Evolutionary conservation across 2,888 invertebrate genomes (phyloP).

Genomic region (Saturnia pavonia): DNA sequence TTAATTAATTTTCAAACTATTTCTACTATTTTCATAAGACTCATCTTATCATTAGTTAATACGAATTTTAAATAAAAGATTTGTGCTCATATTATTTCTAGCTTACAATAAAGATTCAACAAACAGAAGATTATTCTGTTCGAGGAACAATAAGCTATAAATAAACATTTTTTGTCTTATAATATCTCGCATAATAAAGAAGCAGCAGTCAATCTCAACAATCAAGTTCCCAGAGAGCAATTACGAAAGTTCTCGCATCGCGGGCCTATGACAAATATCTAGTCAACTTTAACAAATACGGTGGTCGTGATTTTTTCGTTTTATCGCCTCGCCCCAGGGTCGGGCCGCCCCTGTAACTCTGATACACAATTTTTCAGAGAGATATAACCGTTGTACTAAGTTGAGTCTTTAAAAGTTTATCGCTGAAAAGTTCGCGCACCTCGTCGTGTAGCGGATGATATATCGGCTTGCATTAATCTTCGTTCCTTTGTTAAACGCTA

Average conservation of each 20-base stretch:
- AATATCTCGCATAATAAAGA: constrained; percentile 30
- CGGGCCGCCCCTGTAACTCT: constrained; percentile 43
- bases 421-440: constrained; percentile 73
- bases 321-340: constrained; percentile 75
- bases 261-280: constrained; percentile 72
- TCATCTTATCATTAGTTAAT: neutral
- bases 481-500: constrained; percentile 59
- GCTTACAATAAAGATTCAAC: neutral
- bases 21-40: neutral
- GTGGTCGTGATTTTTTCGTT: constrained; percentile 65
- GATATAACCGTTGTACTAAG: constrained; percentile 68
- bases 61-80: neutral
- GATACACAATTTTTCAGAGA: constrained; percentile 80
- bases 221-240: constrained; percentile 66
- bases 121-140: neutral
- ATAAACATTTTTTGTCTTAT: neutral
- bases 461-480: constrained; percentile 75
- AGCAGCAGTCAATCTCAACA: constrained; percentile 29
- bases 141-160: neutral
- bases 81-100: neutral
- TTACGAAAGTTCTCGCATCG: constrained; percentile 66
- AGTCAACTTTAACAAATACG: constrained; percentile 73
- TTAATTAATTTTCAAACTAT: neutral
- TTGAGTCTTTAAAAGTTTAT: constrained; percentile 81
- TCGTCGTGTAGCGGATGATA: constrained; percentile 61